Evolutionary conservation across 2,888 invertebrate genomes (phyloP), one percentile per base, ranked within the genome.

Genomic region (Brachycybe producta): DNA sequence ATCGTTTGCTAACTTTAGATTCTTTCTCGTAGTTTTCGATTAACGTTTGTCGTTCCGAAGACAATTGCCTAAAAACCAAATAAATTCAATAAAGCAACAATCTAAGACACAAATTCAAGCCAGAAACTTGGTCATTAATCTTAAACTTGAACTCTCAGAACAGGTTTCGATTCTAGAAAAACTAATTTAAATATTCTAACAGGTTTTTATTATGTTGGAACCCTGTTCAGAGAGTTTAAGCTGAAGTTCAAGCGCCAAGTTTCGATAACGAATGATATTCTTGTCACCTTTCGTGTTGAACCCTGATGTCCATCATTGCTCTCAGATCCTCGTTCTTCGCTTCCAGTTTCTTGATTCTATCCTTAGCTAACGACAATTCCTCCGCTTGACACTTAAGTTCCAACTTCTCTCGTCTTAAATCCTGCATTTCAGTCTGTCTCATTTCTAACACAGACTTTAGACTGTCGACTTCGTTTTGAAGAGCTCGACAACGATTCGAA

Each of bases 321-420:
- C 79, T 78, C 49, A 92, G 70, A 68, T 94, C 91, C 65, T 91
- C 91, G 47, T 85, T 82, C 53, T 84, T 78, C 53, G 90, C 84
- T 45, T 83, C 78, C 28, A 90, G 74, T 0, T 79, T 72, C 21
- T 80, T 78, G n/a, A 82, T 77, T 56, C 79, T 82, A 30, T 83
- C 80, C 64, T 81, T 75, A 0, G 82, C 75, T 1, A 74, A 73
- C 19, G 78, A 77, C 56, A 90, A 75, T 51, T 80, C 75, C 60
- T 85, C 85, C 13, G 82, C 78, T 63, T 84, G 82, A 26, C 78
- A 76, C 36, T 75, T 70, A 47, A 83, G 72, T 59, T 82, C 79
- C 36, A 59, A 56, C 47, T 66, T 68, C 52, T 63, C 59, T 80
- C 55, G 60, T 49, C 67, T 75, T 42, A 92, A 70, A 17, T 83